Evolutionary conservation across 2,113 vertebrate genomes (phyloP), one percentile per base, ranked within the genome.

Genomic region (Paratilapia polleni): DNA sequence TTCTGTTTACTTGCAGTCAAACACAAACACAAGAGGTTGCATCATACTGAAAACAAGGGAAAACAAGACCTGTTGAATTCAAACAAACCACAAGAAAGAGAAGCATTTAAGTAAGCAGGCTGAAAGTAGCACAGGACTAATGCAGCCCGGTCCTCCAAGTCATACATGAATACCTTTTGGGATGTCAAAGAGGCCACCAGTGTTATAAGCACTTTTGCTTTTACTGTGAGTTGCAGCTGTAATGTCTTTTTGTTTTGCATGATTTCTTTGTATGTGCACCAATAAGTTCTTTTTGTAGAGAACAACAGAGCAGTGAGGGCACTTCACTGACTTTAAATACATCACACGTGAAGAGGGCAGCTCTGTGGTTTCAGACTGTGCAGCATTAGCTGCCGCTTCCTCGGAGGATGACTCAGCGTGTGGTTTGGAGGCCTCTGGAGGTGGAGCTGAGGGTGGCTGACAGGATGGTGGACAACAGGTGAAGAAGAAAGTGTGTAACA

Each of bases 261-360:
- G 54, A 17, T 76, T 58, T 38, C 73, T 76, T 24, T 76, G 54
- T 24, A 58, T 58, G 73, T 76, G 73, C 8, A 58, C 49, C 20
- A 24, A 38, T 58, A 24, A 58, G n/a, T 58, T 76, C 0, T 76
- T 76, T 76, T 58, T 76, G 73, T 41, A 76, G 20, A 76, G 34
- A 57, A 38, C 5, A 0, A 58, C 1, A 1, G 54, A 4, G 3
- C 73, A 76, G 73, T 19, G 54, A 58, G 73, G 54, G 54, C 73
- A 76, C 54, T 76, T 76, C 0, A 76, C 73, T 38, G 54, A 76
- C 0, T 76, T 76, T 24, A 76, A 57, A 57, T 58, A 58, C 9
- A 0, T 38, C 54, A 57, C 73, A 19, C 31, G 1, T 76, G 31
- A 76, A 22, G 73, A 76, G 7, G 36, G n/a, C 20, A 17, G 8